Base-by-base conservation (phyloP, 2,113 vertebrate genomes). In the Pangasianodon gigas region DNA sequence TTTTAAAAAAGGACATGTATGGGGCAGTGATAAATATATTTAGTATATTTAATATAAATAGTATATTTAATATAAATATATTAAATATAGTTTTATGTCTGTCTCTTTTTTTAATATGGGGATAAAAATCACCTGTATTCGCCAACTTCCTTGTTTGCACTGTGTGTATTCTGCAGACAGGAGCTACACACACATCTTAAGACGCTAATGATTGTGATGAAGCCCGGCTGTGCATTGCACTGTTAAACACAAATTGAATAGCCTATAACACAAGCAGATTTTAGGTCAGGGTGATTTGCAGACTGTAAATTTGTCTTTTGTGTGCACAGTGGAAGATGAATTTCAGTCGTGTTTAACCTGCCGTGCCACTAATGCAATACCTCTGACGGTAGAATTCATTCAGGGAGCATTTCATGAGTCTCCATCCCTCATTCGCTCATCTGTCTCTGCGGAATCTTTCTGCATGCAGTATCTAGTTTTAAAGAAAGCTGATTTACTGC, bases 261-360 rank as follows among this genome's bases (percentile, higher is more conserved):
- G 56, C 21, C 82, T 44, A 0, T 44, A 56, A 71, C 29, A 1
- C 65, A 32, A 84, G 52, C 51, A 54, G 87, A 46, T 88, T 84
- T 88, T 71, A 75, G 67, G 29, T 87, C 52, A 16, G 85, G 29
- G 41, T 85, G 84, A 51, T 51, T 65, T 85, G 56, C 79, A 48
- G 56, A 67, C 48, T 10, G 24, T 48, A 84, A 85, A 85, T 79
- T 75, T 85, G 83, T 77, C 69, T 67, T 48, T 56, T 46, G 52
- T n/a, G 62, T 77, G 29, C 21, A 24, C 11, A 4, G 26, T 19
- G 16, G 84, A 62, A 44, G 74, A 86, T 89, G 58, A 79, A 89
- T 89, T 86, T 51, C 24, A 13, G 51, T 62, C 13, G 19, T 41
- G 21, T 89, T 89, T 79, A 79, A 75, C 71, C 79, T 41, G 41